phyloP scores from a whole-genome alignment of 2,797 vertebrate species.

The Rhinoraja longicauda region DNA sequence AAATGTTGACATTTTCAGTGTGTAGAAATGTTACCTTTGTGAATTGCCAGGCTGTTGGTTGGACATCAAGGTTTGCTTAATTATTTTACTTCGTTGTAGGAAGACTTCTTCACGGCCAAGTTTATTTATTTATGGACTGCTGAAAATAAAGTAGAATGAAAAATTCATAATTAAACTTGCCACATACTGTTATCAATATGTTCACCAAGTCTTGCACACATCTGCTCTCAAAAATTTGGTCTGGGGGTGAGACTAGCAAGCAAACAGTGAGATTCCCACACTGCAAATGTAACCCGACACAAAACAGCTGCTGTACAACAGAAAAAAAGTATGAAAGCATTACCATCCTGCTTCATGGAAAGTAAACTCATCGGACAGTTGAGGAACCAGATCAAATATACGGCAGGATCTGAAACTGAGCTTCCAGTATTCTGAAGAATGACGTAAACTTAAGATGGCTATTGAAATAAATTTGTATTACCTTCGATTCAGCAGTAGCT shows the following conservation, averaged over 20 bases:
- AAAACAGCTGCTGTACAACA: background rate
- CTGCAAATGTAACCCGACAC: background rate
- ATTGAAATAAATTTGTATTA: background rate
- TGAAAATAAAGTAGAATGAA: background rate
- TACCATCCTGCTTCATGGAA: background rate
- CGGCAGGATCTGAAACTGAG: background rate
- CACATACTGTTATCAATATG: background rate
- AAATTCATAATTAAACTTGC: background rate
- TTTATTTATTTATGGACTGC: background rate
- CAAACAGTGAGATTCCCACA: background rate
- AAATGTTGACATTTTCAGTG: background rate
- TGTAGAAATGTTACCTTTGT: background rate
- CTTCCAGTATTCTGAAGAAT: background rate
- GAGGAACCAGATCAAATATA: background rate
- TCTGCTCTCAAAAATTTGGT: background rate
- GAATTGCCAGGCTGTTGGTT: background rate
- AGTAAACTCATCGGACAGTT: background rate
- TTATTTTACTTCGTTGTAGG: background rate
- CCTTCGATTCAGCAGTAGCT: background rate
- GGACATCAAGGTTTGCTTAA: background rate
- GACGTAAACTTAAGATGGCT: background rate
- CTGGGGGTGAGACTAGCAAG: too few relatives aligned
- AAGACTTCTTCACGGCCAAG: background rate
- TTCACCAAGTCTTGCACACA: background rate
- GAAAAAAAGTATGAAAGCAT: background rate